Base-by-base conservation (phyloP, 2,113 vertebrate genomes). In the Megaleporinus macrocephalus region DNA sequence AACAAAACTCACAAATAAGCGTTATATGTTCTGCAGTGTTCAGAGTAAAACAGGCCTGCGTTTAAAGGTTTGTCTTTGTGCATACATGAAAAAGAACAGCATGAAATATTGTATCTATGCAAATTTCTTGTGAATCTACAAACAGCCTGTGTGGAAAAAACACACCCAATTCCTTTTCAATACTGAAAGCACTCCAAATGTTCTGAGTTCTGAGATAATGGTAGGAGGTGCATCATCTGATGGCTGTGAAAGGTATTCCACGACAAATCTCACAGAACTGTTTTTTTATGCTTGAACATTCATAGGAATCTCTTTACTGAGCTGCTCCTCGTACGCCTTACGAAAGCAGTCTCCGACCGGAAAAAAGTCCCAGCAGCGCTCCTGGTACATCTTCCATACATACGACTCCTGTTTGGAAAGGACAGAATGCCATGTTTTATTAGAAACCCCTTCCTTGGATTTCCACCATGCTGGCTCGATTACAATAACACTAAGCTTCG, bases 341-440 rank as follows among this genome's bases (percentile, higher is more conserved):
- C 93, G 90, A 89, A 94, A 94, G 90, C 93, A 94, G 85, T 94
- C 92, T 89, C 93, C 93, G 83, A 93, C 93, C 76, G 93, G 93
- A 84, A 94, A 94, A 86, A 94, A 94, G 88, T 94, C 93, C 93
- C 92, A 94, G 89, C 92, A 93, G 63, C 93, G 91, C 71, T 93
- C 93, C 91, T 94, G 93, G 88, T 93, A 93, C 93, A 94, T 94
- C 90, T 94, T 94, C 93, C 93, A 94, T 71, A 94, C 92, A 30
- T 90, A 94, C 44, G 92, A 94, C 87, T 93, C 92, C 93, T 94
- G 87, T 85, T 26, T 9, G 26, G 75, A 53, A 36, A 86, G 61
- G 41, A 18, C 79, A 9, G 5, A 70, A 69, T 5, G 7, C 18
- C 51, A 53, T 53, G 51, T 44, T 44, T 44, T 11, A 44, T 49